These are phyloP conservation scores for Intoshia linei DNA, from an alignment of 1,140 invertebrate species.

Conservation along the genomic window DNA sequence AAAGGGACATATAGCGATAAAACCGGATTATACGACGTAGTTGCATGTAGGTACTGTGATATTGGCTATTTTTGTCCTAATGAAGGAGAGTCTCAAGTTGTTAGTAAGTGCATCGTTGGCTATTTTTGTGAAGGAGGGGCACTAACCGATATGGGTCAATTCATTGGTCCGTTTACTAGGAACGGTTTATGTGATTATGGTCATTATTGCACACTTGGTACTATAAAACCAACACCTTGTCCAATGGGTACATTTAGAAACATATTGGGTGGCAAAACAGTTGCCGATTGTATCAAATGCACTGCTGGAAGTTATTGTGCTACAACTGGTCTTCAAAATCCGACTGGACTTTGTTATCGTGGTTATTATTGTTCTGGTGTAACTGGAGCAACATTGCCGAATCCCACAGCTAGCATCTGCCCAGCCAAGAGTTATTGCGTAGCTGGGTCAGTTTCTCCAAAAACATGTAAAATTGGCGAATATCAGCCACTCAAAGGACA, in stretches of 20 bases:
- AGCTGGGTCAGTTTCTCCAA: slow-evolving; percentile 10
- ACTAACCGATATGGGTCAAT: too few relatives aligned
- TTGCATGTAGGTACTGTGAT: slow-evolving; percentile 15
- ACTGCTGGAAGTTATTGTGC: slow-evolving; percentile 17
- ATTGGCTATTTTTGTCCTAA: slow-evolving; percentile 13
- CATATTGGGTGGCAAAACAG: slow-evolving; percentile 11
- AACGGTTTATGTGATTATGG: slow-evolving; percentile 10
- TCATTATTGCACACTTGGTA: slow-evolving; percentile 13
- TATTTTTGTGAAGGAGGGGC: slow-evolving; percentile 13
- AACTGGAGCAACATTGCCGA: slow-evolving; percentile 12
- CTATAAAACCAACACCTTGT: slow-evolving; percentile 11
- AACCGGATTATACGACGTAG: slow-evolving; percentile 7
- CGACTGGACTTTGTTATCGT: slow-evolving; percentile 10
- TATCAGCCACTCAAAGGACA: slow-evolving; percentile 10
- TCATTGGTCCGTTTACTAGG: slow-evolving; percentile 4
- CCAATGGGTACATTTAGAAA: slow-evolving; percentile 16
- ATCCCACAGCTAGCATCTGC: slow-evolving; percentile 11
- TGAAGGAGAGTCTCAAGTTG: slow-evolving; percentile 13
- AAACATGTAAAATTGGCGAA: slow-evolving; percentile 13
- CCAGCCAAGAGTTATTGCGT: slow-evolving; percentile 13
- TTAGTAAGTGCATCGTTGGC: slow-evolving; percentile 10
- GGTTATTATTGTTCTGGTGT: slow-evolving; percentile 17
- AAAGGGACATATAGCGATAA: slow-evolving; percentile 11
- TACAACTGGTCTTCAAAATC: slow-evolving; percentile 10
- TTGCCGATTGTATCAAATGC: slow-evolving; percentile 13